A percentile compares a stretch with the other conserved stretches of the same genome.
These are phyloP conservation scores for Neelides sp. DNA, from an alignment of 1,140 invertebrate species.

Conservation along the genomic window DNA sequence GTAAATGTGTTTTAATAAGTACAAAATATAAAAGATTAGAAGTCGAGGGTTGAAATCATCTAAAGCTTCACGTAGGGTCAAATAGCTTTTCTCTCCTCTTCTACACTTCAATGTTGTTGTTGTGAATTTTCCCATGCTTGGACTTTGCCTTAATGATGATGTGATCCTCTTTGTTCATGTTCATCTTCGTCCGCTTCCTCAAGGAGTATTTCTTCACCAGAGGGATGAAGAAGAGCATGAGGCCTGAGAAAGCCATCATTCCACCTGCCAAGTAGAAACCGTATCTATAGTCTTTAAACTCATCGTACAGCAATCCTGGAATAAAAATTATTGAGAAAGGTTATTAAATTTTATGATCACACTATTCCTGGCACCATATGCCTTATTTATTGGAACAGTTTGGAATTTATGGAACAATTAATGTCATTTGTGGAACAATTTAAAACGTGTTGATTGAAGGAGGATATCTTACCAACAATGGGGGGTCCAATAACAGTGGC, in stretches of 20 bases:
- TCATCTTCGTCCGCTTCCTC: constrained; percentile 1
- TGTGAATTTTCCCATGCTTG: no score
- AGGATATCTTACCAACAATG: constrained; percentile 55
- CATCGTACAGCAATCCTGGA: constrained; percentile 68
- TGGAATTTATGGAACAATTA: neutral
- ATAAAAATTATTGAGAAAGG: constrained; percentile 32
- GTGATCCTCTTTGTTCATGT: no score
- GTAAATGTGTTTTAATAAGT: no score
- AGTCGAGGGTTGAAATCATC: neutral
- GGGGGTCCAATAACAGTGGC: constrained; percentile 79
- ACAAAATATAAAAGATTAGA: no score
- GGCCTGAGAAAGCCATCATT: constrained; percentile 70
- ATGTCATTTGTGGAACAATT: constrained; percentile 3
- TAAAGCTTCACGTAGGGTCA: neutral
- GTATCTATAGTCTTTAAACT: constrained; percentile 59
- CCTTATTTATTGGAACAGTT: neutral
- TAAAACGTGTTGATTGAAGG: neutral
- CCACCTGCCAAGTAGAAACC: constrained; percentile 70
- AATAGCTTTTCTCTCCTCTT: neutral
- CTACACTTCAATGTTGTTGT: constrained; percentile 5
- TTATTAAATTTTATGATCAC: neutral
- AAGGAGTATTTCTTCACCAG: constrained; percentile 41
- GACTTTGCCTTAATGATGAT: no score
- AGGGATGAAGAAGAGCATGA: constrained; percentile 78
- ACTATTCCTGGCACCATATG: neutral